A percentile compares a stretch with the other conserved stretches of the same genome.
These are phyloP conservation scores for Dasyornis broadbenti DNA, from an alignment of 2,113 vertebrate genomes.

Conservation along the genomic window DNA sequence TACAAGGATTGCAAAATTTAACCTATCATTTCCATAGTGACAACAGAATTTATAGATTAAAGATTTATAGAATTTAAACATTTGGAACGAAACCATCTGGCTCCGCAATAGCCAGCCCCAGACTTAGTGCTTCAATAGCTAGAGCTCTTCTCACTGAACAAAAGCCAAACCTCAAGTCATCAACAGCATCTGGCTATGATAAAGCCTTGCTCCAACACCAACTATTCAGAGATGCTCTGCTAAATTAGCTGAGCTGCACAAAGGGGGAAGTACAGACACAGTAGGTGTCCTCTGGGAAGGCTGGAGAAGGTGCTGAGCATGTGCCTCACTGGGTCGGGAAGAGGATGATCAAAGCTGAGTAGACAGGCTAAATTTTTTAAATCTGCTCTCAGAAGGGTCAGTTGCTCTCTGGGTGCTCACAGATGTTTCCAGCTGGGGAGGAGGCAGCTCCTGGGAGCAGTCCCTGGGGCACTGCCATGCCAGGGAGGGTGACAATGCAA, in stretches of 20 bases:
- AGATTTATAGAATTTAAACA: constrained; percentile 63
- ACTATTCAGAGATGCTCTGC: background rate
- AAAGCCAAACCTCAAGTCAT: constrained; percentile 52
- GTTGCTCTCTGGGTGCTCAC: background rate
- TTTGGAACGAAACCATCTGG: constrained; percentile 27
- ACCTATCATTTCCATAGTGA: constrained; percentile 61
- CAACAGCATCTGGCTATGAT: constrained; percentile 45
- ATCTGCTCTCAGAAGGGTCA: background rate
- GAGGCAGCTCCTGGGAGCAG: background rate
- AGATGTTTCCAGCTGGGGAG: background rate
- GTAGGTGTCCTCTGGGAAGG: background rate
- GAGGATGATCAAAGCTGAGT: background rate
- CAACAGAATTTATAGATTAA: constrained; percentile 65
- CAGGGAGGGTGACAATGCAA: background rate
- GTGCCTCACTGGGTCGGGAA: background rate
- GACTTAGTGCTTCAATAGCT: constrained; percentile 19
- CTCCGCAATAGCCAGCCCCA: background rate
- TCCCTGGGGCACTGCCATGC: accelerated
- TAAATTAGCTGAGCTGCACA: background rate
- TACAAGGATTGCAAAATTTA: constrained; percentile 56
- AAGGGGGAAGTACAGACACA: background rate
- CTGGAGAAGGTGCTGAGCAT: background rate
- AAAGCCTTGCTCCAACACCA: constrained; percentile 19
- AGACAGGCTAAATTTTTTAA: background rate
- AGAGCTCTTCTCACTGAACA: constrained; percentile 31